Evolutionary conservation across 2,113 vertebrate genomes (phyloP).

Genomic region (Urocitellus parryii): DNA sequence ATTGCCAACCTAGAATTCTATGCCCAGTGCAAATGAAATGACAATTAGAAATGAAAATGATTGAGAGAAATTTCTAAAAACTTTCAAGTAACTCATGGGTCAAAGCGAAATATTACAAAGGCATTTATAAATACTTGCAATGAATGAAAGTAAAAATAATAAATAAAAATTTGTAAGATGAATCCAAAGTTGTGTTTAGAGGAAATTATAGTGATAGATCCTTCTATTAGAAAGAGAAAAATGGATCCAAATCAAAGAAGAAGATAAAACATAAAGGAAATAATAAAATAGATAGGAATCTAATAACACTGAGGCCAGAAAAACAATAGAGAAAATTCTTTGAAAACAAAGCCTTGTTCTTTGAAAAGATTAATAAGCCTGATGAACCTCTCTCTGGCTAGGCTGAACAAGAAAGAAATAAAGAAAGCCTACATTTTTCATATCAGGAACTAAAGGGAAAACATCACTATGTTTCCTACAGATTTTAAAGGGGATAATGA

Average conservation of each 20-base stretch:
- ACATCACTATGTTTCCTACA: neutral
- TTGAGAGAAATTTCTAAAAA: neutral
- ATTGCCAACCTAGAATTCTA: neutral
- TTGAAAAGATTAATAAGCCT: no score
- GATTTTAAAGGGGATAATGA: neutral
- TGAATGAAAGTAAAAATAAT: neutral
- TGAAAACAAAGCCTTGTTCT: neutral
- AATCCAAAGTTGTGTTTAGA: neutral
- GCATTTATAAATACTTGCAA: neutral
- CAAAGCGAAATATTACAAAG: conserved; percentile 4
- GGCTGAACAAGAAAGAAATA: neutral
- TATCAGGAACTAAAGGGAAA: neutral
- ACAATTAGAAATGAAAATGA: neutral
- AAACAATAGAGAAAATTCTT: neutral
- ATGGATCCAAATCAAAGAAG: neutral
- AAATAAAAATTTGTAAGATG: neutral
- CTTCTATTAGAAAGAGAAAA: neutral
- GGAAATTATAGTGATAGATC: neutral
- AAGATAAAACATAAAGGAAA: neutral
- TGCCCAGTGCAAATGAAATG: neutral
- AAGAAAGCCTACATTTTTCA: neutral
- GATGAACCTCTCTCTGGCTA: neutral
- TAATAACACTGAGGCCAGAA: neutral
- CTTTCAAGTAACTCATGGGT: neutral
- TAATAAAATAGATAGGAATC: conserved; percentile 6